These are phyloP conservation scores for Stenchaetothrips biformis DNA, from an alignment of 2,888 invertebrate genomes.

Conservation along the genomic window DNA sequence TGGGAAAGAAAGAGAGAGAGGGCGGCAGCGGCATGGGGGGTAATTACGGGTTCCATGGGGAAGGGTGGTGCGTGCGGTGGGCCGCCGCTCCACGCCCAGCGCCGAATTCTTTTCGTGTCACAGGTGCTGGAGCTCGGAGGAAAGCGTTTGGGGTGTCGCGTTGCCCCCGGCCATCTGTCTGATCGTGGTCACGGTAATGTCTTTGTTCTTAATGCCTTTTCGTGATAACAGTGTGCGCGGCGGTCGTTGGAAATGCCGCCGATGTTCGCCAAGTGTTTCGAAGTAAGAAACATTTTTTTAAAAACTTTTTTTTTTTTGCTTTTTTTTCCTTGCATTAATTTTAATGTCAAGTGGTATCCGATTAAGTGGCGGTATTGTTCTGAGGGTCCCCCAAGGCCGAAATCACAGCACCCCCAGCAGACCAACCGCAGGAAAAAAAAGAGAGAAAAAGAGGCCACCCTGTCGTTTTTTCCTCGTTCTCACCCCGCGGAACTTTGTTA, in stretches of 20 bases:
- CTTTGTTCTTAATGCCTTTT: no score
- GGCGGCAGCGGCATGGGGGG: not conserved
- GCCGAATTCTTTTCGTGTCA: not conserved
- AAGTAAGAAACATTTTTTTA: no score
- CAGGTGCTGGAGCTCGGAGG: not conserved
- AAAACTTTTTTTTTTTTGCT: not conserved
- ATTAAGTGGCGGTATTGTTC: not conserved
- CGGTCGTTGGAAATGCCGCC: no score
- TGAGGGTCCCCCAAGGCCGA: not conserved
- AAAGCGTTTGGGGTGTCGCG: no score
- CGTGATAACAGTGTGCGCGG: no score
- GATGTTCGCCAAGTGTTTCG: no score
- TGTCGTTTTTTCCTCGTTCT: not conserved
- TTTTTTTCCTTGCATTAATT: not conserved
- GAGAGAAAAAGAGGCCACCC: not conserved
- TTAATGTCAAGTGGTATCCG: not conserved
- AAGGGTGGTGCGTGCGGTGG: slow-evolving; percentile 18
- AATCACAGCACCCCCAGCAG: not conserved
- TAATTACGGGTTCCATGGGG: slow-evolving; percentile 14
- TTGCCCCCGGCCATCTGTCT: no score
- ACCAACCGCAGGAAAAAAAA: not conserved
- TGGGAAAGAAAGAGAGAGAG: not conserved
- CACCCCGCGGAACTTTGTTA: not conserved
- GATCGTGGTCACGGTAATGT: no score
- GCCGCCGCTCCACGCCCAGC: not conserved